Evolutionary conservation across 2,888 invertebrate genomes (phyloP), one percentile per base, ranked within the genome.

Genomic region (Clostera curtula): DNA sequence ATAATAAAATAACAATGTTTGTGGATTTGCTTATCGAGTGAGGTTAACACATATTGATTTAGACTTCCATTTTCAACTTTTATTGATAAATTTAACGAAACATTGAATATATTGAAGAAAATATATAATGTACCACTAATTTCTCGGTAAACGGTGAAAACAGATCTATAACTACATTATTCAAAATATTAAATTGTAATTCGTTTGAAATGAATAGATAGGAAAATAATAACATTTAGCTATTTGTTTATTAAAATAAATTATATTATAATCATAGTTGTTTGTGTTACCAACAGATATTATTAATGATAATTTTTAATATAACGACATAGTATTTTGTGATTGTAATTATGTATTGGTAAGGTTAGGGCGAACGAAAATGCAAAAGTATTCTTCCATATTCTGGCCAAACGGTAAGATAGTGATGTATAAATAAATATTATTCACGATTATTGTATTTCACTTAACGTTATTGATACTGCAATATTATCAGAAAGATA

Each of bases 351-450:
- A 56, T 43, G 18, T 49, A 46, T 54, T 47, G 32, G 43, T 44
- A 46, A 48, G 40, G 39, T 50, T 49, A 56, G 51, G 50, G 51
- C 49, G 50, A 64, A 58, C 51, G 68, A 67, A 65, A 43, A 43
- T 34, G 47, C 48, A 43, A 47, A 66, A 60, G 58, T 70, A 71
- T 71, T 77, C 80, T 82, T 80, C 82, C 77, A 74, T 60, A 64
- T 66, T 71, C 64, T 63, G 75, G 79, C 79, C 77, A 80, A 80
- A 74, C 52, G 49, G 69, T 57, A 49, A 41, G 45, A 69, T 64
- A 56, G 70, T 64, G 56, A 63, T 69, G 68, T 74, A 68, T 62
- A 65, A 80, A 77, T 77, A 76, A 80, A 76, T 66, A 74, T 58
- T 64, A 70, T 62, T 64, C 56, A 66, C 44, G 57, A 60, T 27